Evolutionary conservation across 53 echinoderm and acorn worm genomes (phyloP).

Genomic region (Paracentrotus lividus): DNA sequence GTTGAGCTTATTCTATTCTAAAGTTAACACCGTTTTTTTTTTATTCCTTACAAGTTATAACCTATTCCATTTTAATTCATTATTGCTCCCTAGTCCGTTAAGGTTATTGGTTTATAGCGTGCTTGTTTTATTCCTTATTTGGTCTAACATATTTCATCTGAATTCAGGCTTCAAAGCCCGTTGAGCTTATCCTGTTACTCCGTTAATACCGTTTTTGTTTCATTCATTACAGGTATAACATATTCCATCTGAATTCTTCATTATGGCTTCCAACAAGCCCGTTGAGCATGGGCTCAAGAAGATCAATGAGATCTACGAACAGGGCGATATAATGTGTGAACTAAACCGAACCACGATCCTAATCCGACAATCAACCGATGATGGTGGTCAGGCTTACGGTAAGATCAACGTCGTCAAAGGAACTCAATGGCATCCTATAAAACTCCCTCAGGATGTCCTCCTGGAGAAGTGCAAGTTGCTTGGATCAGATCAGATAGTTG

Average conservation of each 20-base stretch:
- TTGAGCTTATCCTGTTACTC: too few relatives aligned
- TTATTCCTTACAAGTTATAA: too few relatives aligned
- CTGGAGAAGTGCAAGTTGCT: slow-evolving; percentile 44
- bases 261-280: slow-evolving; percentile 38
- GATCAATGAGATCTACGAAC: slow-evolving; percentile 42
- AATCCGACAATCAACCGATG: slow-evolving; percentile 21
- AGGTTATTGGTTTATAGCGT: too few relatives aligned
- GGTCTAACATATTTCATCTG: too few relatives aligned
- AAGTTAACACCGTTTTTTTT: too few relatives aligned
- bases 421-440: neutral
- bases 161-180: too few relatives aligned
- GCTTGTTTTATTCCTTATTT: too few relatives aligned
- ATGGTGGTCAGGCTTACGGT: slow-evolving; percentile 26
- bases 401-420: slow-evolving; percentile 56
- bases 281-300: slow-evolving; percentile 33
- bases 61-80: too few relatives aligned
- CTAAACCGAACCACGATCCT: slow-evolving; percentile 30
- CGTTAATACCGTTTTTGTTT: too few relatives aligned
- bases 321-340: slow-evolving; percentile 41
- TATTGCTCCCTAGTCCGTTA: too few relatives aligned
- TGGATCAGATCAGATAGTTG: slow-evolving; percentile 4
- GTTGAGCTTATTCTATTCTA: too few relatives aligned
- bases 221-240: too few relatives aligned
- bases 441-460: neutral
- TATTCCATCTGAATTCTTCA: neutral